Conservation (phyloP, 92 coral and sea anemone species). For the Paragorgia papillata region DNA sequence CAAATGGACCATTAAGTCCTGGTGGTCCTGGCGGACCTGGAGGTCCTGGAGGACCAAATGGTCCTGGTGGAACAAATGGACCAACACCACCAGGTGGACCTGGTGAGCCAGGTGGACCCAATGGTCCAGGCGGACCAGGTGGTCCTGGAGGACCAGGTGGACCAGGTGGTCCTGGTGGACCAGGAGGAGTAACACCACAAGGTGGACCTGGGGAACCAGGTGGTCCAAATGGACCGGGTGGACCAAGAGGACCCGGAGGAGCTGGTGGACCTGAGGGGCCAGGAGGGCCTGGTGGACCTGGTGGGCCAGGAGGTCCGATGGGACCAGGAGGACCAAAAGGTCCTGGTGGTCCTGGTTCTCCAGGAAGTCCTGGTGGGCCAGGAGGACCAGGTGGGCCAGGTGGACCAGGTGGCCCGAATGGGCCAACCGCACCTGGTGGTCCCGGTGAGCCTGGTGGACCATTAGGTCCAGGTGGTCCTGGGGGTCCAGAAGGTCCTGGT, state of each 20-base stretch:
- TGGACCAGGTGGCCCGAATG: conserved; percentile 50
- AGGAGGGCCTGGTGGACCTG: conserved; percentile 62
- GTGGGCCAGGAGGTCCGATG: conserved; percentile 64
- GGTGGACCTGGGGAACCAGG: conserved; percentile 58
- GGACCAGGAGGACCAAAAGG: conserved; percentile 63
- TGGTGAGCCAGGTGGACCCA: conserved; percentile 74
- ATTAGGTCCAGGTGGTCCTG: conserved; percentile 4
- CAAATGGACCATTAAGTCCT: conserved; percentile 71
- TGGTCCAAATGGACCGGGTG: conserved; percentile 88
- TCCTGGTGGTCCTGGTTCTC: conserved; percentile 71
- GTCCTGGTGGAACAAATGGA: conserved; percentile 62
- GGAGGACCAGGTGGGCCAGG: conserved; percentile 62
- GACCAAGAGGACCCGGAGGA: conserved; percentile 58
- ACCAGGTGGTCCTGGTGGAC: conserved; percentile 67
- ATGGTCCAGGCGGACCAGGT: conserved; percentile 84
- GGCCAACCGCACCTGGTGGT: conserved; percentile 53
- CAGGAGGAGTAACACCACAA: conserved; percentile 53
- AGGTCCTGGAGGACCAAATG: conserved; percentile 65
- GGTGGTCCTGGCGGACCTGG: conserved; percentile 68
- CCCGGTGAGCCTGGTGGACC: conserved; percentile 53
- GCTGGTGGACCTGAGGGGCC: conserved; percentile 68
- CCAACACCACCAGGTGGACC: conserved; percentile 73
- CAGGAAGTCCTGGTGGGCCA: conserved; percentile 68
- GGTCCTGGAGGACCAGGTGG: conserved; percentile 53
- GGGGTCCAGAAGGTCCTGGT: conserved; percentile 42